phyloP scores from a whole-genome alignment of 2,888 invertebrate genomes.

The Hypsopygia costalis region DNA sequence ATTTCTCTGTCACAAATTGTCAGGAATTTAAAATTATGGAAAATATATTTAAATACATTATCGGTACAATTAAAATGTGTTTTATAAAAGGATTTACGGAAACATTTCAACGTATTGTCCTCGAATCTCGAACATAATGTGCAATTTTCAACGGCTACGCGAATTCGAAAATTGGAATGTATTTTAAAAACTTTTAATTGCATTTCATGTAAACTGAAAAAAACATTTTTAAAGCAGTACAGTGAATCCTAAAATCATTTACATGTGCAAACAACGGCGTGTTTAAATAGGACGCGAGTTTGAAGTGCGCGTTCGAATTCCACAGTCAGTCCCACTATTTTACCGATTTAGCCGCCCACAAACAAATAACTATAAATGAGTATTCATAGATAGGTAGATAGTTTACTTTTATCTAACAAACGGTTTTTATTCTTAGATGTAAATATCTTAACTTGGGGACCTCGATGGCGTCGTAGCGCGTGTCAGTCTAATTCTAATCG shows the following conservation, averaged over 20 bases:
- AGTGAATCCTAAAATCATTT: neutral
- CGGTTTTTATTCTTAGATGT: too few species aligned
- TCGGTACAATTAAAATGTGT: too few species aligned
- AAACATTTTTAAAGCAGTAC: neutral
- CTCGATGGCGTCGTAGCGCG: too few species aligned
- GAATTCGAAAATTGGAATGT: neutral
- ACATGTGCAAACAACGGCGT: neutral
- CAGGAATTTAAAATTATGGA: too few species aligned
- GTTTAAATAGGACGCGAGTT: conserved; percentile 9
- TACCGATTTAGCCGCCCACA: neutral
- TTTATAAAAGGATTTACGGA: too few species aligned
- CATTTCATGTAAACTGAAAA: neutral
- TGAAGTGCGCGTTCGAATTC: neutral
- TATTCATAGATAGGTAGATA: neutral
- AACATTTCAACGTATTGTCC: neutral
- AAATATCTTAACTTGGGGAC: too few species aligned
- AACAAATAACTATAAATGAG: conserved; percentile 3
- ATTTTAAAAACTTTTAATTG: neutral
- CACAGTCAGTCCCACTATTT: neutral
- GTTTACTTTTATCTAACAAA: neutral
- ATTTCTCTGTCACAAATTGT: too few species aligned
- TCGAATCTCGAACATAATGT: neutral
- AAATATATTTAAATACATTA: too few species aligned
- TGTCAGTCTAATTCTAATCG: too few species aligned
- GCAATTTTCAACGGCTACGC: neutral